Percentiles rank a stretch among this genome's conserved stretches.
Evolutionary conservation across 2,113 vertebrate species (phyloP).

Genomic region (Amazona vittata): DNA sequence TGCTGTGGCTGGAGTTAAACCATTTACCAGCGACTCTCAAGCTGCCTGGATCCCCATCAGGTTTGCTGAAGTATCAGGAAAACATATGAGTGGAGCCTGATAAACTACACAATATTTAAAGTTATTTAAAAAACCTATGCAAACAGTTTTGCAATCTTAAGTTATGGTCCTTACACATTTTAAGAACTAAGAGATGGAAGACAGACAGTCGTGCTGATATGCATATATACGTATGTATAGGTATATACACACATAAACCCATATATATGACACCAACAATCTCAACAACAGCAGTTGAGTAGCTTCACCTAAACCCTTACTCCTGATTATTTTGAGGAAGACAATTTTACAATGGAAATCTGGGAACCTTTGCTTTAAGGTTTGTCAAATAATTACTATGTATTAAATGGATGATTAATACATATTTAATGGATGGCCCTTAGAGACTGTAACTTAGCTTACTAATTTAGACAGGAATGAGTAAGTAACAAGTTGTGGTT

Average conservation of each 20-base stretch:
- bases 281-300: not conserved
- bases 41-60: not conserved
- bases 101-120: not conserved
- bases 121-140: not conserved
- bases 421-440: constrained; percentile 11
- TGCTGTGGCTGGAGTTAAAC: constrained; percentile 19
- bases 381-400: not conserved
- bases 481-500: not conserved
- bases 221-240: accelerated
- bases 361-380: not conserved
- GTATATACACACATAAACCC: not conserved
- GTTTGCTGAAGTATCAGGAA: not conserved
- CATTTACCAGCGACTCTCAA: not conserved
- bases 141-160: not conserved
- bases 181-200: not conserved
- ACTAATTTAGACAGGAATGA: constrained; percentile 19
- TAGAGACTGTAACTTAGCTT: not conserved
- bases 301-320: not conserved
- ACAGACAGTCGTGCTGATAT: not conserved
- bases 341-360: not conserved
- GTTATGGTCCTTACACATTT: not conserved
- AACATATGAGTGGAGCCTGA: not conserved
- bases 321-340: not conserved
- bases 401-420: not conserved
- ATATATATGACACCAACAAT: not conserved